Percentiles rank a stretch among this genome's conserved stretches.
phyloP scores from a whole-genome alignment of 2,113 vertebrate genomes.

The pig (Sus scrofa) region DNA sequence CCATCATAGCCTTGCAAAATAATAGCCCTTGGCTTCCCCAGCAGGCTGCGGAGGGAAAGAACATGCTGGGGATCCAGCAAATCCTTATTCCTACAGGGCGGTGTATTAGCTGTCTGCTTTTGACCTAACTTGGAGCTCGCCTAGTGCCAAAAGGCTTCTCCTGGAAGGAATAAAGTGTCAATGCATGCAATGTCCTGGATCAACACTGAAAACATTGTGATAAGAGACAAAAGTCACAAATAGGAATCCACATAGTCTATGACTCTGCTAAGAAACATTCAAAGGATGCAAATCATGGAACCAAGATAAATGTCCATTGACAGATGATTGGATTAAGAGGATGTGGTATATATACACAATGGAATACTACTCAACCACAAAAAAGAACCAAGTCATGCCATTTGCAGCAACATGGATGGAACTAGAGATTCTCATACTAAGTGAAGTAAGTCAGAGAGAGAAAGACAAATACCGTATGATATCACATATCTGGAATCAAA shows the following conservation, averaged over 20 bases:
- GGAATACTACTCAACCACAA: too few relatives aligned
- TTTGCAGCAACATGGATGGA: too few relatives aligned
- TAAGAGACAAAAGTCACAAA: not conserved
- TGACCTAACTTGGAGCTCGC: not conserved
- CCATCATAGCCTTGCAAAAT: not conserved
- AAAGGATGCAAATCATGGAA: not conserved
- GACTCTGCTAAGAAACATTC: not conserved
- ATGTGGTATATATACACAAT: too few relatives aligned
- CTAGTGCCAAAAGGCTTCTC: not conserved
- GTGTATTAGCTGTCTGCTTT: not conserved
- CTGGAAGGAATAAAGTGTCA: not conserved
- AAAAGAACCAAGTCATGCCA: too few relatives aligned
- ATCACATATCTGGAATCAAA: too few relatives aligned
- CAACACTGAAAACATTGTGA: not conserved
- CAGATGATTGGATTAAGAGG: too few relatives aligned
- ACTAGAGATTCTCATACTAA: too few relatives aligned
- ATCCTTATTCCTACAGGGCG: not conserved
- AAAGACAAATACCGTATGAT: too few relatives aligned
- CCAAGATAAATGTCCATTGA: too few relatives aligned
- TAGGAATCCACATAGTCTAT: not conserved
- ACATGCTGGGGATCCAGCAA: too few relatives aligned
- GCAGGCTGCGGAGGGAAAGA: not conserved
- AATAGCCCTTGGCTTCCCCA: too few relatives aligned
- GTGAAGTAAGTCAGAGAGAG: too few relatives aligned
- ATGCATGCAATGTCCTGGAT: rapidly evolving